These are phyloP conservation scores for Delphinus delphis DNA, from an alignment of 2,113 vertebrate genomes.

Conservation along the genomic window DNA sequence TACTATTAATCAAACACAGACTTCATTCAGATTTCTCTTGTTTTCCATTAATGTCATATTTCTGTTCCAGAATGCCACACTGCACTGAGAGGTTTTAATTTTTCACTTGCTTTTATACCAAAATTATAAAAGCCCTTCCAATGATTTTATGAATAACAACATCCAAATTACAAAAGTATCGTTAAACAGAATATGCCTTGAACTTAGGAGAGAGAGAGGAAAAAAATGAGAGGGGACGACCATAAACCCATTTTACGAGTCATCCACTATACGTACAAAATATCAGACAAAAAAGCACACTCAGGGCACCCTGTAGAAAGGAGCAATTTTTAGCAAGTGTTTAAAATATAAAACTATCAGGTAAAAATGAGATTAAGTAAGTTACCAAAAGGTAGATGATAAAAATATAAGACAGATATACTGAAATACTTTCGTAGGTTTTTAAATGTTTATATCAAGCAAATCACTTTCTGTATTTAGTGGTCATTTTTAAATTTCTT, in stretches of 20 bases:
- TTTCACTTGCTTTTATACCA: constrained; percentile 17
- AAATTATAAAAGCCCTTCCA: background rate
- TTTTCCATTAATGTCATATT: background rate
- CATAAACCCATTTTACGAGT: background rate
- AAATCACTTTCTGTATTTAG: background rate
- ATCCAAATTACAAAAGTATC: background rate
- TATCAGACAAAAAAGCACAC: background rate
- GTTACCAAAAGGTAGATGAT: background rate
- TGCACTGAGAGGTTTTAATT: background rate
- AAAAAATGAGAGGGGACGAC: background rate
- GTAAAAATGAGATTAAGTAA: constrained; percentile 10
- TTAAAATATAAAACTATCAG: background rate
- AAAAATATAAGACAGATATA: background rate
- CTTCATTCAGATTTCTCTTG: background rate
- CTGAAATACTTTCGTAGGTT: background rate
- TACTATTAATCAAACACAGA: background rate
- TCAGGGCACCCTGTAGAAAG: background rate
- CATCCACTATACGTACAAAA: background rate
- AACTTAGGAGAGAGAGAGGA: background rate
- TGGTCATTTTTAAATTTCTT: background rate
- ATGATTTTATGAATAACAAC: background rate
- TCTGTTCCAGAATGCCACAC: background rate
- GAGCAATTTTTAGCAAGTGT: background rate
- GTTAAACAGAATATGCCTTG: background rate
- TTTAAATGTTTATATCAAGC: constrained; percentile 2